Conservation (phyloP, 2,888 invertebrate species). For the Cerastoderma edule region DNA sequence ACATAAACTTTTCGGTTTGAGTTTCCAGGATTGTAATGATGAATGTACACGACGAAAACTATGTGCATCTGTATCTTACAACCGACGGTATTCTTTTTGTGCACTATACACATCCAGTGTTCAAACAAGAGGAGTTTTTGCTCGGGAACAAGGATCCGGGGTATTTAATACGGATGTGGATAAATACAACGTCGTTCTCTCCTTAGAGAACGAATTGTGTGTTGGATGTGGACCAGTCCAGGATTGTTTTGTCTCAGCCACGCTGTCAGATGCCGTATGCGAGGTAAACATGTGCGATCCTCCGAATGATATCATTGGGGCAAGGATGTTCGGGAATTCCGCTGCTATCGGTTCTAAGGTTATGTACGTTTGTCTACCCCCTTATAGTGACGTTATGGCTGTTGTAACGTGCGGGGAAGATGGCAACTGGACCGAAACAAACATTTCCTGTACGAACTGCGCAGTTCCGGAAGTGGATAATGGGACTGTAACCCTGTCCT, state of each 20-base stretch:
- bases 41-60: not conserved
- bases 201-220: not conserved
- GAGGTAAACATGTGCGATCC: not conserved
- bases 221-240: not conserved
- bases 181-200: not conserved
- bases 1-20: not conserved
- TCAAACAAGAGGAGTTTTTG: not conserved
- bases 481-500: constrained; percentile 3
- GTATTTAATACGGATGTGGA: not conserved
- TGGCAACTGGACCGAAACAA: constrained; percentile 2
- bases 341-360: not conserved
- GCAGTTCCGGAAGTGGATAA: not conserved
- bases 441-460: constrained; percentile 17
- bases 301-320: not conserved
- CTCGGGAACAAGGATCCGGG: not conserved
- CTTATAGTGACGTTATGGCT: not conserved
- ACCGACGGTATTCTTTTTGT: not conserved
- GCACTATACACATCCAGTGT: not conserved
- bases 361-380: not conserved
- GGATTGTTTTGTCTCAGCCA: not conserved
- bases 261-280: not conserved
- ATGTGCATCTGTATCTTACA: not conserved
- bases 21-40: not conserved
- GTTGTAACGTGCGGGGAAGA: not conserved
- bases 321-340: not conserved